These are phyloP conservation scores for Therioaphis trifolii DNA, from an alignment of 2,888 invertebrate species.

Conservation along the genomic window DNA sequence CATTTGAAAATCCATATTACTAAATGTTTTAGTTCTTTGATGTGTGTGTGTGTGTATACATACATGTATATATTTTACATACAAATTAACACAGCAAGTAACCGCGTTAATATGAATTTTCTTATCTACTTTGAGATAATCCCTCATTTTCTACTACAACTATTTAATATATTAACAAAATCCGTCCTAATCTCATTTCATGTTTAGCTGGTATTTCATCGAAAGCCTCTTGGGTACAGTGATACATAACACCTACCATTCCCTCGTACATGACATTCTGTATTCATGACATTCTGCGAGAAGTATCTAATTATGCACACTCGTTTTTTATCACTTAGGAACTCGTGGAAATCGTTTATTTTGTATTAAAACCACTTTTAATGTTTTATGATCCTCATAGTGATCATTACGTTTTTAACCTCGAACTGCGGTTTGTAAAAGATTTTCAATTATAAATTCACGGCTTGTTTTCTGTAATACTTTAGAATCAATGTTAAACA, in stretches of 20 bases:
- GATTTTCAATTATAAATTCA: neutral
- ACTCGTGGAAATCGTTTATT: neutral
- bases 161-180: neutral
- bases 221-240: neutral
- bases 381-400: neutral
- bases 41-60: neutral
- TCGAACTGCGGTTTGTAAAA: neutral
- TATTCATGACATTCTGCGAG: conserved; percentile 14
- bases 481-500: too few relatives aligned
- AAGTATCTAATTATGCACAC: conserved; percentile 11
- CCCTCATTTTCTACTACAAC: neutral
- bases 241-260: neutral
- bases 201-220: neutral
- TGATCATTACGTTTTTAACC: neutral
- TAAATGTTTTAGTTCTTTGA: neutral
- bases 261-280: neutral
- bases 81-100: neutral
- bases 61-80: neutral
- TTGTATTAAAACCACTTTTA: neutral
- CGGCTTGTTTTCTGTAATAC: too few relatives aligned
- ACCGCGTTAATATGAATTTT: conserved; percentile 5
- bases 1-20: neutral
- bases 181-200: conserved; percentile 28
- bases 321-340: neutral
- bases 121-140: neutral